Evolutionary conservation across 2,797 vertebrate genomes (phyloP).

Genomic region (Sebastes matsubarae): DNA sequence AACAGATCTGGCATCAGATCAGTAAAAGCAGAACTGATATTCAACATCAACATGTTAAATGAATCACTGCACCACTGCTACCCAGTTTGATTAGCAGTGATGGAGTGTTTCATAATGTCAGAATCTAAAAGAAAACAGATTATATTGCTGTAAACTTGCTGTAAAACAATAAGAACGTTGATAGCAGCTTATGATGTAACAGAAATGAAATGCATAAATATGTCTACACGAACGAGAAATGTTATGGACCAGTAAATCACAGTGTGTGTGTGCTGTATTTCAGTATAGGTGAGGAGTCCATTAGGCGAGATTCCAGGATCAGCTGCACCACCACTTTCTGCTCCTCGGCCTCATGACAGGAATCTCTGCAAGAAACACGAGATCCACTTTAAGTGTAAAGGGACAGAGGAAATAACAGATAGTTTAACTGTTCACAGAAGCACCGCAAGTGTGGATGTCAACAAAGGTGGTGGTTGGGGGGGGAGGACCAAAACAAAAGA

Average conservation of each 20-base stretch:
- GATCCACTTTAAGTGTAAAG: not conserved
- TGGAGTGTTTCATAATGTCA: not conserved
- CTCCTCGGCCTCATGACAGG: slow-evolving; percentile 31
- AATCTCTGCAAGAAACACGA: slow-evolving; percentile 68
- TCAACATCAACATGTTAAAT: no score
- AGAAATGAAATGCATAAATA: not conserved
- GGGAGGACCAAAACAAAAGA: slow-evolving; percentile 60
- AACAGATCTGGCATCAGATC: not conserved
- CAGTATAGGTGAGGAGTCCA: not conserved
- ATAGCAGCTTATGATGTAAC: not conserved
- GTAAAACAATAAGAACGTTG: not conserved
- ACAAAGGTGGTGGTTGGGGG: slow-evolving; percentile 40
- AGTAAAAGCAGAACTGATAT: not conserved
- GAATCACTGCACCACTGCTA: no score
- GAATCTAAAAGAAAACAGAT: not conserved
- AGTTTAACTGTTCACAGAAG: slow-evolving; percentile 10
- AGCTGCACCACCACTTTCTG: not conserved
- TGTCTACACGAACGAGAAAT: not conserved
- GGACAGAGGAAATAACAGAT: not conserved
- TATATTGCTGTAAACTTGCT: not conserved
- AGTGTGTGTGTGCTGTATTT: not conserved
- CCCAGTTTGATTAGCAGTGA: not conserved
- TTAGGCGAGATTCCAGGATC: not conserved
- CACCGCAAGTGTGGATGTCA: slow-evolving; percentile 47
- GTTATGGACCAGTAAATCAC: not conserved